Evolutionary conservation across 2,797 vertebrate genomes (phyloP).

Genomic region (Scarus forsteni): DNA sequence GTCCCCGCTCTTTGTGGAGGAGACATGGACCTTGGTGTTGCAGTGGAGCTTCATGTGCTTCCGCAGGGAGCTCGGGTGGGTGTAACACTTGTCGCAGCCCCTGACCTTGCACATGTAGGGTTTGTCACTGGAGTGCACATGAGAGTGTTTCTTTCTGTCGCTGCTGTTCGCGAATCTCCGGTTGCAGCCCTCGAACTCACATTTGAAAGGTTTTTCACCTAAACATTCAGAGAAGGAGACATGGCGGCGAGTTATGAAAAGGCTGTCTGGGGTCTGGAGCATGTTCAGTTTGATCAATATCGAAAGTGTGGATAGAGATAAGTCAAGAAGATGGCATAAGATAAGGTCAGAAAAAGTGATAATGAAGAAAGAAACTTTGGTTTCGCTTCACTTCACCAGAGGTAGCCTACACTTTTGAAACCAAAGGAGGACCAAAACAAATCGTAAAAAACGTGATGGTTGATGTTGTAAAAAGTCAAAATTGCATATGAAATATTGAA

Average conservation of each 20-base stretch:
- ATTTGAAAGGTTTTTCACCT: slow-evolving; percentile 88
- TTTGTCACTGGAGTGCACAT: slow-evolving; percentile 82
- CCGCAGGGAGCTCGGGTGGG: slow-evolving; percentile 78
- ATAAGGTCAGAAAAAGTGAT: background rate
- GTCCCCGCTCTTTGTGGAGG: slow-evolving; percentile 66
- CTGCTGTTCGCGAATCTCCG: slow-evolving; percentile 86
- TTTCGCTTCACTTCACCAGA: no score
- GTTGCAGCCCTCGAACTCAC: slow-evolving; percentile 86
- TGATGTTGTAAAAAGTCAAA: background rate
- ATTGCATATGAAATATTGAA: background rate
- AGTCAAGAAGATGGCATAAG: background rate
- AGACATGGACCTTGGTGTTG: slow-evolving; percentile 72
- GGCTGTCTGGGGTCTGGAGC: slow-evolving; percentile 14
- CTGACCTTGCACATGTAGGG: slow-evolving; percentile 85
- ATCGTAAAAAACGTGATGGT: no score
- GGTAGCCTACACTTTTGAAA: slow-evolving; percentile 4
- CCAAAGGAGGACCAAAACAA: background rate
- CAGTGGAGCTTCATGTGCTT: slow-evolving; percentile 86
- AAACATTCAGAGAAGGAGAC: slow-evolving; percentile 79
- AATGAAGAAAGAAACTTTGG: no score
- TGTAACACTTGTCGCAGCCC: slow-evolving; percentile 81
- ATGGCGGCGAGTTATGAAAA: slow-evolving; percentile 64
- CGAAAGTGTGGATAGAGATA: background rate
- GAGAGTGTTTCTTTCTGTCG: slow-evolving; percentile 83
- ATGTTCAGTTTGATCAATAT: background rate